These are phyloP conservation scores for Himalopsyche kuldschensis DNA, from an alignment of 2,888 invertebrate genomes.

Conservation along the genomic window DNA sequence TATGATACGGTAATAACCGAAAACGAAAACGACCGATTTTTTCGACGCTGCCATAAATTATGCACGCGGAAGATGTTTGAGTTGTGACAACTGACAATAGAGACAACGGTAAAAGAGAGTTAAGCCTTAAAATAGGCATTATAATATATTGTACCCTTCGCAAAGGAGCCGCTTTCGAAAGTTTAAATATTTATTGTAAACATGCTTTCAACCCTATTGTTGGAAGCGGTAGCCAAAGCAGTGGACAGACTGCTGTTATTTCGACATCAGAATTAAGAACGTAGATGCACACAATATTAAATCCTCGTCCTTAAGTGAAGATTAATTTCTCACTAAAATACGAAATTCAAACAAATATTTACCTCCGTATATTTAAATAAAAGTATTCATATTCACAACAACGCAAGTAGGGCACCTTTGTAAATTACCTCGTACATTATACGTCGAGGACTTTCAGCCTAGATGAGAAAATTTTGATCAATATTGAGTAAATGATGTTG, in stretches of 20 bases:
- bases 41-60: not conserved
- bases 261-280: not conserved
- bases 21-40: not conserved
- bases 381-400: too few species aligned
- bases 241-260: not conserved
- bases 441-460: too few species aligned
- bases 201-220: not conserved
- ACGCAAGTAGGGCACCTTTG: too few species aligned
- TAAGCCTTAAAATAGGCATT: not conserved
- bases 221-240: not conserved
- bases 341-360: too few species aligned
- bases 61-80: not conserved
- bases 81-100: not conserved
- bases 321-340: too few species aligned
- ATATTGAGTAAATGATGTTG: too few species aligned
- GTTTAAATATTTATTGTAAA: not conserved
- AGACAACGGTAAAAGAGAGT: not conserved
- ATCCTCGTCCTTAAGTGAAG: too few species aligned
- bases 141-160: not conserved
- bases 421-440: too few species aligned
- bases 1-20: too few species aligned
- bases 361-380: too few species aligned
- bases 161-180: not conserved
- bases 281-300: too few species aligned
- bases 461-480: too few species aligned